These are phyloP conservation scores for Petrolisthes cinctipes DNA, from an alignment of 2,888 invertebrate genomes.

Conservation along the genomic window DNA sequence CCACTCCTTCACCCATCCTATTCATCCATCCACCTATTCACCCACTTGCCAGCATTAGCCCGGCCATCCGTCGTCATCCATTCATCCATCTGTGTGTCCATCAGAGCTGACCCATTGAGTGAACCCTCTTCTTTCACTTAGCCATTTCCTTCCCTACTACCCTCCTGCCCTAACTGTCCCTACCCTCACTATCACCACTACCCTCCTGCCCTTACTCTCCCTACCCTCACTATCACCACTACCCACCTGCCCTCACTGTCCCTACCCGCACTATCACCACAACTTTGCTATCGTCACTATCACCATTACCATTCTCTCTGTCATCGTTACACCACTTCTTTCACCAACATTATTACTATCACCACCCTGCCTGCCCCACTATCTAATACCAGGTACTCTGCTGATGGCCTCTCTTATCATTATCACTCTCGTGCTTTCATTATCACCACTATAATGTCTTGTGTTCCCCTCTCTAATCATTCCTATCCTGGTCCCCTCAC, in stretches of 20 bases:
- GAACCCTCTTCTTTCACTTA: conserved; percentile 16
- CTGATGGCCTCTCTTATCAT: background rate
- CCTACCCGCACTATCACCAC: background rate
- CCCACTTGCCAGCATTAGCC: background rate
- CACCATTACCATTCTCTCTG: background rate
- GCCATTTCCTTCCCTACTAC: conserved; percentile 6
- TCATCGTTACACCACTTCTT: background rate
- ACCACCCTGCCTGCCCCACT: background rate
- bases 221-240: background rate
- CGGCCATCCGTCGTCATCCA: background rate
- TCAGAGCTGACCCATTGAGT: background rate
- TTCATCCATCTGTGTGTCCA: background rate
- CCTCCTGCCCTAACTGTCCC: background rate
- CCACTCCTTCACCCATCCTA: background rate
- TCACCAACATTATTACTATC: background rate
- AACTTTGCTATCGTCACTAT: background rate
- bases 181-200: background rate
- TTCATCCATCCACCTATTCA: background rate
- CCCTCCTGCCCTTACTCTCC: background rate
- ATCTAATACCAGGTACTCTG: background rate
- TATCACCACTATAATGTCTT: background rate
- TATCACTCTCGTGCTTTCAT: no score
- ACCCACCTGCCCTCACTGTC: background rate
- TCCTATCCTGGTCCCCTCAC: no score
- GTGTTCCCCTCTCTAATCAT: no score